phyloP scores from a whole-genome alignment of 2,113 vertebrate genomes.

The Heptranchias perlo region DNA sequence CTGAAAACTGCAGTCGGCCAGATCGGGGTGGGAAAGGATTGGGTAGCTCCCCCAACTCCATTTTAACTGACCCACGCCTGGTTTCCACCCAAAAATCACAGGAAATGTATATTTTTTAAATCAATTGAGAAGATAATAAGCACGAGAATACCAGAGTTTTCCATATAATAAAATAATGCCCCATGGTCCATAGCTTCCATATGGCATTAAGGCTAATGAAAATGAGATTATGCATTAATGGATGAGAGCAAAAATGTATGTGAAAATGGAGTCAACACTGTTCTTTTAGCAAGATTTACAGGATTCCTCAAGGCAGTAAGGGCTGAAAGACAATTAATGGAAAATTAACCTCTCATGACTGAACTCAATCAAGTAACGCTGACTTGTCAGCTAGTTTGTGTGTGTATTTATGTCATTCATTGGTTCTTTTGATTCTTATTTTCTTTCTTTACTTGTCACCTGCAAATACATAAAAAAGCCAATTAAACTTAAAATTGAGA shows the following conservation, averaged over 20 bases:
- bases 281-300: background rate
- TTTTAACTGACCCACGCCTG: too few relatives aligned
- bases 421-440: background rate
- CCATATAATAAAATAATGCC: conserved; percentile 66
- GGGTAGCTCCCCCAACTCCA: too few relatives aligned
- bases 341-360: background rate
- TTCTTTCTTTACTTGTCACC: background rate
- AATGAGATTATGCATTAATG: background rate
- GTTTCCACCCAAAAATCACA: conserved; percentile 71
- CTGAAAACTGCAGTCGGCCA: too few relatives aligned
- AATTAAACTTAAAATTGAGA: background rate
- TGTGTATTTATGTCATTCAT: background rate
- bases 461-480: background rate
- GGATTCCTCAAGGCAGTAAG: background rate
- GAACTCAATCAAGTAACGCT: background rate
- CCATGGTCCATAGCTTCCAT: background rate
- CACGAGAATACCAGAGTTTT: conserved; percentile 61
- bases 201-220: background rate
- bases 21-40: too few relatives aligned
- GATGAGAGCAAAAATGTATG: background rate
- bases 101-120: conserved; percentile 72
- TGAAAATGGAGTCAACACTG: background rate
- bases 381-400: background rate
- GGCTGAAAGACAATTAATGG: background rate
- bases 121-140: conserved; percentile 74